A percentile compares a stretch with the other conserved stretches of the same genome.
phyloP scores from a whole-genome alignment of 2,797 vertebrate genomes.

The Leptodactylus fallax region DNA sequence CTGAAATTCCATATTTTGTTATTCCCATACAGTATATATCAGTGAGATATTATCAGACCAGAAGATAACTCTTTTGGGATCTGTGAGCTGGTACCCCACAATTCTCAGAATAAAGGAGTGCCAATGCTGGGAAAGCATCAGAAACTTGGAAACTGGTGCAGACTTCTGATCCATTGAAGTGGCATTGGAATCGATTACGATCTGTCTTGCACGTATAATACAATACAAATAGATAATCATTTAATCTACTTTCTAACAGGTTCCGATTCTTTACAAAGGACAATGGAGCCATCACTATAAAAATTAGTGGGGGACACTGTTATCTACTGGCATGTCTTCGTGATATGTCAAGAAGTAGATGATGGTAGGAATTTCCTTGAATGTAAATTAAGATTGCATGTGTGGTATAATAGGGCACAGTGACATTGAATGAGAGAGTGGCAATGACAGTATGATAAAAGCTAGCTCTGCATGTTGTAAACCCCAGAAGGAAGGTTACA shows the following conservation, averaged over 20 bases:
- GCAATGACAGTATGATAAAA: slow-evolving; percentile 24
- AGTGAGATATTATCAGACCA: not conserved
- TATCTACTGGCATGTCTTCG: not conserved
- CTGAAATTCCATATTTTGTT: not conserved
- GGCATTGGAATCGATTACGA: not conserved
- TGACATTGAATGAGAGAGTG: slow-evolving; percentile 38
- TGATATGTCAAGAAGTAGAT: not conserved
- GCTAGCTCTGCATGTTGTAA: slow-evolving; percentile 45
- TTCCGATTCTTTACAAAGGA: not conserved
- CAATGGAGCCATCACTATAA: not conserved
- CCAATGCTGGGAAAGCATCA: not conserved
- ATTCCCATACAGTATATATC: not conserved
- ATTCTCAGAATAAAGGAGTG: not conserved
- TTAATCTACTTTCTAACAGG: not conserved
- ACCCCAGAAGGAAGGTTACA: slow-evolving; percentile 51
- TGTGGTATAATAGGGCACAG: not conserved
- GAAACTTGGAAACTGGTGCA: not conserved
- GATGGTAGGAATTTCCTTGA: not conserved
- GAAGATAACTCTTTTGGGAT: not conserved
- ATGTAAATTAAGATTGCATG: not conserved
- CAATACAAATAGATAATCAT: not conserved
- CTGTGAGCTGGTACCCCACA: not conserved
- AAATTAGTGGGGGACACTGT: not conserved
- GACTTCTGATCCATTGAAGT: not conserved
- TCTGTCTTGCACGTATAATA: not conserved